Evolutionary conservation across 30 jellyfish, hydroid and myxozoan genomes (phyloP), one percentile per base, ranked within the genome.

Genomic region (Kudoa iwatai): DNA sequence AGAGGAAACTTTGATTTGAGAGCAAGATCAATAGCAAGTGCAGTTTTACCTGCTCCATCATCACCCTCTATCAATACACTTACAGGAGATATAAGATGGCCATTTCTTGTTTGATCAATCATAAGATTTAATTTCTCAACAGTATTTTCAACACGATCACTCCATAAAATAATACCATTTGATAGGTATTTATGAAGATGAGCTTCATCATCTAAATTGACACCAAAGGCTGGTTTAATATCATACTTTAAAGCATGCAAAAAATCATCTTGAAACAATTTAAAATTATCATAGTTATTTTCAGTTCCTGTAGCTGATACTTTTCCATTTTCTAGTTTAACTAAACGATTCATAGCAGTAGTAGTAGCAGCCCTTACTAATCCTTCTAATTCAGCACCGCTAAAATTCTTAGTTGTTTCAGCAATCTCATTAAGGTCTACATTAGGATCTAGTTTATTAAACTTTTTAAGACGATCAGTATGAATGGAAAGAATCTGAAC

Each of bases 301-400:
- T 77, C 88, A 0, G 43, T 12, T 0, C 84, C 88, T 21, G 50
- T 45, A 16, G 69, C 60, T 35, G 61, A 82, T 14, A 63, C 96
- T 4, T 41, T 64, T 10, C 77, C 71, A n/a, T n/a, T n/a, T 6
- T 48, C 65, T 1, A 62, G 74, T 54, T 53, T 53, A 22, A 63
- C 86, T 25, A 58, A 46, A 36, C 48, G 49, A 50, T 62, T 62
- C 88, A 77, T 62, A 3, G 96, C 85, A 17, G 74, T 62, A 3
- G 96, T 55, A 17, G 85, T 53, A 12, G 96, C 96, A 3, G 96
- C 96, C 34, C 88, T 58, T 15, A 77, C 96, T 21, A 77, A 47
- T 9, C 96, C 96, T 32, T 64, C 96, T 0, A 77, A 44, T 51
- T 77, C 96, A 4, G 96, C 96, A 24, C 96, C 96, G 48, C 96